These are phyloP conservation scores for Mohoua ochrocephala DNA, from an alignment of 2,113 vertebrate species.

Conservation along the genomic window DNA sequence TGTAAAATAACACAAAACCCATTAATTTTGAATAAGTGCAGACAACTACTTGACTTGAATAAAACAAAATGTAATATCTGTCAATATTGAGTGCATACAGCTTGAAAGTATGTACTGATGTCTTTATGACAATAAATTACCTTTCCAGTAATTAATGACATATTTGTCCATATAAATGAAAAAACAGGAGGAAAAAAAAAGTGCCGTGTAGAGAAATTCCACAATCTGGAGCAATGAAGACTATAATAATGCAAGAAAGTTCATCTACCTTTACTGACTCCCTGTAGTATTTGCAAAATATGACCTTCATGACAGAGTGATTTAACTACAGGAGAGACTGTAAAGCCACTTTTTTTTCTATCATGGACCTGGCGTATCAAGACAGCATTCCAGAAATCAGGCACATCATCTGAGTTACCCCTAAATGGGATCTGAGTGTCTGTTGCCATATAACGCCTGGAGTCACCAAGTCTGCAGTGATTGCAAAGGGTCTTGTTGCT, in stretches of 20 bases:
- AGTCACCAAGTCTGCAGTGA: neutral
- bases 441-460: neutral
- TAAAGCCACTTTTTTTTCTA: neutral
- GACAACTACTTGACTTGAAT: neutral
- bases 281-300: conserved; percentile 8
- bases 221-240: conserved; percentile 26
- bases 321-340: neutral
- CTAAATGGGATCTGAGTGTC: neutral
- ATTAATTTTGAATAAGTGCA: neutral
- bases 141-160: neutral
- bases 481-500: neutral
- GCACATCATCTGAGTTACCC: neutral
- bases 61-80: neutral
- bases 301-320: neutral
- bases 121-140: neutral
- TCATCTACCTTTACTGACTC: conserved; percentile 33
- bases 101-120: neutral
- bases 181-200: neutral
- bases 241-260: neutral
- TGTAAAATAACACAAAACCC: neutral
- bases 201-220: conserved; percentile 36
- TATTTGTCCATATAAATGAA: neutral
- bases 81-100: neutral
- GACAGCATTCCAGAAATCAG: neutral
- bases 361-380: neutral